Percentiles rank a stretch among this genome's conserved stretches.
These are phyloP conservation scores for Chrysemys picta DNA, from an alignment of 2,113 vertebrate species.

Conservation along the genomic window DNA sequence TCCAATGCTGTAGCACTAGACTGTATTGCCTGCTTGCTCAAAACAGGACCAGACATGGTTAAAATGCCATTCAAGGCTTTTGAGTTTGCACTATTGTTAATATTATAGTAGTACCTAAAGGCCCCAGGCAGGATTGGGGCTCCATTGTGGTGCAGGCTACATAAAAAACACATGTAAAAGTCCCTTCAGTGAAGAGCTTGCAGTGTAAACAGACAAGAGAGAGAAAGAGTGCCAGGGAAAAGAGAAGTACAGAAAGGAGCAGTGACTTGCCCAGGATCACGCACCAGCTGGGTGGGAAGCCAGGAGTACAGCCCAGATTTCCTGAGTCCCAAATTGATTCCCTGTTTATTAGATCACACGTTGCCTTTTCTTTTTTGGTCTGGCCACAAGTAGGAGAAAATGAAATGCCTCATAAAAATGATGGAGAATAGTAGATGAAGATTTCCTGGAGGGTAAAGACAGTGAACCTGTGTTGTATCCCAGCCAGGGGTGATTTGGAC, in stretches of 20 bases:
- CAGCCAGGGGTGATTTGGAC: neutral
- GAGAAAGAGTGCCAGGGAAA: neutral
- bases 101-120: neutral
- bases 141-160: neutral
- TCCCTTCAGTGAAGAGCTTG: neutral
- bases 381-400: slow-evolving; percentile 28
- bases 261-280: neutral
- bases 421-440: neutral
- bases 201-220: neutral
- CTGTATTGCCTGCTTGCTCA: fast-evolving
- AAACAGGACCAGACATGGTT: neutral
- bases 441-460: neutral
- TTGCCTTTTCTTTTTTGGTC: neutral
- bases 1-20: neutral
- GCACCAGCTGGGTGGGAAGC: neutral
- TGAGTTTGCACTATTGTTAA: neutral
- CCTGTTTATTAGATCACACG: neutral
- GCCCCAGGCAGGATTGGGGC: neutral
- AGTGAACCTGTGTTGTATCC: neutral
- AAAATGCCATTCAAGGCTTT: neutral
- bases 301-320: neutral
- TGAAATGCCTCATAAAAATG: slow-evolving; percentile 27
- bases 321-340: neutral
- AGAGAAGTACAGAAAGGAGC: neutral
- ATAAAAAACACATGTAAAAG: neutral